These are phyloP conservation scores for Arothron firmamentum DNA, from an alignment of 2,113 vertebrate genomes.

Conservation along the genomic window DNA sequence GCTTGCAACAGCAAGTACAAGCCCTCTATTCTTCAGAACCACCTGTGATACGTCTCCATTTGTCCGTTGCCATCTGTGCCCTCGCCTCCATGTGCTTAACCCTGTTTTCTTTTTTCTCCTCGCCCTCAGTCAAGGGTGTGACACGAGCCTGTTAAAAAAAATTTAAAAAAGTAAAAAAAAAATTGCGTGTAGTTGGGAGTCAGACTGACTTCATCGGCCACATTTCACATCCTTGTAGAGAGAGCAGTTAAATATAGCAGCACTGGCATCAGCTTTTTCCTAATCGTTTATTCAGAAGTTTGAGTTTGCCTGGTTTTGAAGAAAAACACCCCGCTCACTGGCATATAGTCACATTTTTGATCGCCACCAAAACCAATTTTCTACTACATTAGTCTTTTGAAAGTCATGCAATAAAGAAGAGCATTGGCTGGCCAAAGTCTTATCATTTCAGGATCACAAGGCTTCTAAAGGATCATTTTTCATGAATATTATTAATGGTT, in stretches of 20 bases:
- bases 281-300: conserved; percentile 55
- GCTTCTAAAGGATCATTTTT: conserved; percentile 44
- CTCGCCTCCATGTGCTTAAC: conserved; percentile 53
- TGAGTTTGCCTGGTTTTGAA: conserved; percentile 37
- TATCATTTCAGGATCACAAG: conserved; percentile 23
- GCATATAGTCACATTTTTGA: neutral
- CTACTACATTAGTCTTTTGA: neutral
- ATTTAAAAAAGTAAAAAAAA: conserved; percentile 33
- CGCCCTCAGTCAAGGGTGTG: conserved; percentile 46
- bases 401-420: neutral
- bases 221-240: conserved; percentile 62
- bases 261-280: conserved; percentile 52
- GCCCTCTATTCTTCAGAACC: conserved; percentile 58
- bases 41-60: conserved; percentile 49
- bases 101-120: conserved; percentile 50
- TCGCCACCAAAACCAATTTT: neutral
- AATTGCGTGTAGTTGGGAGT: conserved; percentile 57
- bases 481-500: conserved; percentile 43
- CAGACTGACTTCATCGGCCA: conserved; percentile 40
- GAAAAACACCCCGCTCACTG: conserved; percentile 33
- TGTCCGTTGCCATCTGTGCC: conserved; percentile 66
- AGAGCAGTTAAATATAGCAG: conserved; percentile 62
- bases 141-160: conserved; percentile 43
- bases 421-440: neutral
- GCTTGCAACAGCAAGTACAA: conserved; percentile 39